Base-by-base conservation (phyloP, 2,113 vertebrate species). In the Meles meles region DNA sequence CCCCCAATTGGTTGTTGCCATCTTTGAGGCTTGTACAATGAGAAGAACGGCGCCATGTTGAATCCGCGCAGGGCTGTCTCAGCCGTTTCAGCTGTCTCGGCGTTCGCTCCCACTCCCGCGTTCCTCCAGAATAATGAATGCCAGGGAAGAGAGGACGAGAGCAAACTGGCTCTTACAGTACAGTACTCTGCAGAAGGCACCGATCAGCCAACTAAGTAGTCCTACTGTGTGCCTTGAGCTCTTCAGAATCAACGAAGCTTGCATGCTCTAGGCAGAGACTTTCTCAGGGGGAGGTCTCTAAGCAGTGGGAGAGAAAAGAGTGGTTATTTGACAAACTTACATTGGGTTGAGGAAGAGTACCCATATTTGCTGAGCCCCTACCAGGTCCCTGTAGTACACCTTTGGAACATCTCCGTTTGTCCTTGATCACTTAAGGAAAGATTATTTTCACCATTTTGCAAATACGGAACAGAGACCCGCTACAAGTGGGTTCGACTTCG, bases 1-100 rank as follows among this genome's bases (percentile, higher is more conserved):
- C 97, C n/a, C 65, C 93, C 90, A 0, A 0, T 0, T 0, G 25
- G 63, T 1, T 0, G 57, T 27, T 47, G 74, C 97, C 97, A 98
- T 97, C 29, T 92, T 93, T 44, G 67, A 49, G 39, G 2, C 18
- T 29, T 13, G 21, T 9, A 25, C 49, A 10, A 37, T 77, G 47
- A 57, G 34, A 27, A 4, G 97, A 90, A 67, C 39, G 27, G 39
- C 96, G 92, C 97, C 97, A 97, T 96, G 81, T 90, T 96, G 93
- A 85, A 23, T 17, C 72, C 88, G 6, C 27, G 14, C 3, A 7
- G n/a, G 4, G 27, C 77, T 3, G 57, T 52, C 44, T 52, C 20
- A 11, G 67, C 77, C 7, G 2, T 72, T 1, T 42, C 17, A 18
- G 52, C 52, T 18, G 52, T 55, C 10, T 34, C 17, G 6, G 7